Evolutionary conservation across 2,113 vertebrate species (phyloP).

Genomic region (Turnix velox): DNA sequence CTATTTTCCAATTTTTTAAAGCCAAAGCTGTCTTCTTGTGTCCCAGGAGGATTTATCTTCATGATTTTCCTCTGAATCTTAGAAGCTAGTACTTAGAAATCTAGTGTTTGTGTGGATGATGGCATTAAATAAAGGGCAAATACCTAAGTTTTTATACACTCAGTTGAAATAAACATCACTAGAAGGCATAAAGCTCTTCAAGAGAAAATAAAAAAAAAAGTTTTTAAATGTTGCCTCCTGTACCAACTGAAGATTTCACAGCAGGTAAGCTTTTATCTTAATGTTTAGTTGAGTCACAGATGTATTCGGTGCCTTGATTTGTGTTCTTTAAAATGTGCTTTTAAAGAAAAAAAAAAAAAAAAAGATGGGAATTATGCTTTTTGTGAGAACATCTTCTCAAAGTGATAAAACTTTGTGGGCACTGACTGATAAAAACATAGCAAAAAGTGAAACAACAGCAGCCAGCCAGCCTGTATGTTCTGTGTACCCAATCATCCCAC

Average conservation of each 20-base stretch:
- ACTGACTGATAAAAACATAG: slow-evolving; percentile 58
- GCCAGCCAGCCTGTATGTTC: slow-evolving; percentile 69
- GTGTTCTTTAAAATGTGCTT: slow-evolving; percentile 58
- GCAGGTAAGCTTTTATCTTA: slow-evolving; percentile 59
- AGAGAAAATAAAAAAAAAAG: slow-evolving; percentile 12
- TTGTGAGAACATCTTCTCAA: slow-evolving; percentile 53
- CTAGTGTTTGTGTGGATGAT: not conserved
- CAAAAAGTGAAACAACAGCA: slow-evolving; percentile 47
- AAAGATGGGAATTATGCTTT: slow-evolving; percentile 39
- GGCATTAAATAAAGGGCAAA: not conserved
- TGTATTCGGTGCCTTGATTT: slow-evolving; percentile 28
- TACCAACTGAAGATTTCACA: slow-evolving; percentile 14
- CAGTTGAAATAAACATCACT: not conserved
- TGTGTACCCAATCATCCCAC: slow-evolving; percentile 76
- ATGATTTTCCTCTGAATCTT: not conserved
- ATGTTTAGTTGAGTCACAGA: slow-evolving; percentile 6
- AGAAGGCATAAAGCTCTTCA: slow-evolving; percentile 19
- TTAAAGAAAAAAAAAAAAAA: slow-evolving; percentile 61
- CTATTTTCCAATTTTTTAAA: not conserved
- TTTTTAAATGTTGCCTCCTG: not conserved
- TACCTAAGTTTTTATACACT: not conserved
- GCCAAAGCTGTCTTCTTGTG: not conserved
- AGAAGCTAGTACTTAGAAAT: not conserved
- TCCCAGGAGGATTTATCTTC: not conserved
- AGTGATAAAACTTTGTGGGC: slow-evolving; percentile 41